Conservation (phyloP, 2,113 vertebrate genomes). For the Leiothrix lutea region DNA sequence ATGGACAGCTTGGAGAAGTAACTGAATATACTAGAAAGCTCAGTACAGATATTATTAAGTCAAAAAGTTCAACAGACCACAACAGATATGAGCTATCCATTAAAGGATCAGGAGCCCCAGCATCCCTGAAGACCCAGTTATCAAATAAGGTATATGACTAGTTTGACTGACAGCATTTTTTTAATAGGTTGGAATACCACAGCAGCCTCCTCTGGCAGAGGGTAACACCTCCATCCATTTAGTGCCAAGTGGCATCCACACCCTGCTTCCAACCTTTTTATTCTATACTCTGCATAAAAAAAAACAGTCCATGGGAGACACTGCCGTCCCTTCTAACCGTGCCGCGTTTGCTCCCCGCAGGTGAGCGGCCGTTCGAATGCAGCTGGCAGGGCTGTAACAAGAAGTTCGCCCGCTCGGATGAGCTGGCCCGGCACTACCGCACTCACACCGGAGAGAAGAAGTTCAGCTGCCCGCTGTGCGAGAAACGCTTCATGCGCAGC, state of each 20-base stretch:
- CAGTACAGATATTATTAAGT: background rate
- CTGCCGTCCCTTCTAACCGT: background rate
- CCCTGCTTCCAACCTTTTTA: background rate
- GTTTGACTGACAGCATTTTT: background rate
- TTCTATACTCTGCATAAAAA: background rate
- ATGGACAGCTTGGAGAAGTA: background rate
- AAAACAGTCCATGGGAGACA: accelerated
- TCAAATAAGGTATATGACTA: background rate
- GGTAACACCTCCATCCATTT: background rate
- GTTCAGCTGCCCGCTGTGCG: constrained; percentile 92
- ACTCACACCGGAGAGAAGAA: constrained; percentile 99
- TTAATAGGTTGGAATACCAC: background rate
- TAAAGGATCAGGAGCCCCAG: background rate
- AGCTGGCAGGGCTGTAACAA: constrained; percentile 95
- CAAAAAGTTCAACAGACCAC: background rate
- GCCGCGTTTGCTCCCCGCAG: constrained; percentile 60
- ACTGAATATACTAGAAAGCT: background rate
- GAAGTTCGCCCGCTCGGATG: constrained; percentile 96
- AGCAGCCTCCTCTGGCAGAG: background rate
- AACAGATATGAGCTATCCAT: background rate
- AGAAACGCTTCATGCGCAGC: constrained; percentile 98
- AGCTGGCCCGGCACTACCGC: constrained; percentile 95
- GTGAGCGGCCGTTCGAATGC: constrained; percentile 94
- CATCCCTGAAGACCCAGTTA: background rate
- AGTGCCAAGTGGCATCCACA: background rate